Base-by-base conservation (phyloP, 2,888 invertebrate genomes). In the Frankliniella intonsa region DNA sequence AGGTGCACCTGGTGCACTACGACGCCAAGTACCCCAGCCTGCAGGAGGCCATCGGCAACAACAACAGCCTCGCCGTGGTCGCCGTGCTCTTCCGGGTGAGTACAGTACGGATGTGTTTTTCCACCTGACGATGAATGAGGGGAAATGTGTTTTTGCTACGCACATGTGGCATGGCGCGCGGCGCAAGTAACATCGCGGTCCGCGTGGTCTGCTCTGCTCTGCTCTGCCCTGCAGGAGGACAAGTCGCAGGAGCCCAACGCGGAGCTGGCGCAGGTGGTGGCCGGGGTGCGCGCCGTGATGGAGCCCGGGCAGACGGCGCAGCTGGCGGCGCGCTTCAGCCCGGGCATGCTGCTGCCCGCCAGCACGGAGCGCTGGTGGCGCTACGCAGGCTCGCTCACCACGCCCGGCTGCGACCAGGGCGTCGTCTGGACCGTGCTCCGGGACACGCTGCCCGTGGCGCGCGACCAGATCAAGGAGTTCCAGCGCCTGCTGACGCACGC, bases 361-460 rank as follows among this genome's bases (percentile, higher is more conserved):
- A 88, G 91, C 84, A 87, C 88, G 25, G 88, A 88, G 0, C 87
- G 88, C 0, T 93, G 91, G 85, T 93, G 90, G 87, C 90, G 92
- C 50, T 94, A 94, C 86, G 88, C 90, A 1, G 94, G 94, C 0
- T 94, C 94, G 0, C 88, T 94, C 84, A 94, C 94, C 2, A 94
- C 94, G 0, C 94, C 94, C 14, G 88, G 88, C 80, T 94, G 94
- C 86, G 91, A 91, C 82, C 94, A 94, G 69, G 69, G 69, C 0
- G 93, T 94, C 19, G 90, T 90, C 10, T 94, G 94, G 93, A 92
- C 93, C 49, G 90, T 94, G 5, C 88, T 91, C 82, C 89, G 89
- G 0, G 88, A 91, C 62, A 89, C 90, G 50, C 87, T 90, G 80
- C 89, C 90, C 25, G 22, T 25, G 11, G 69, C 22, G 22, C 69